Percentiles rank a stretch among this genome's conserved stretches.
phyloP scores from a whole-genome alignment of 2,888 invertebrate species.

The Ochlodes sylvanus region DNA sequence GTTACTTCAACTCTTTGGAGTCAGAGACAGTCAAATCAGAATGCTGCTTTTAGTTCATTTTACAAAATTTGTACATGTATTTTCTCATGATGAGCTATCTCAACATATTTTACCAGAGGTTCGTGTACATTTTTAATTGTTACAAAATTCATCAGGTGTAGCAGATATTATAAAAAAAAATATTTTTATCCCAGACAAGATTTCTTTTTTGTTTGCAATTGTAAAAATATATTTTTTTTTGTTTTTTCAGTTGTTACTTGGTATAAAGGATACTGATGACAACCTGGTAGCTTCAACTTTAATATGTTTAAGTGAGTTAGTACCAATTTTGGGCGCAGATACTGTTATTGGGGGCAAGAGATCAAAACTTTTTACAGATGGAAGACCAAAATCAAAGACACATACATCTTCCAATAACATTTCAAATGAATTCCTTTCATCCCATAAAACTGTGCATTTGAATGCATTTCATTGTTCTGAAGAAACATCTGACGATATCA shows the following conservation, averaged over 20 bases:
- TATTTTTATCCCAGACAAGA: too few species aligned
- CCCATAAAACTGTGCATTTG: constrained; percentile 62
- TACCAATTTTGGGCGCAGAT: constrained; percentile 93
- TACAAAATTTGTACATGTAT: constrained; percentile 89
- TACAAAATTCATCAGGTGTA: too few species aligned
- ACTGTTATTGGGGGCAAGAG: constrained; percentile 94
- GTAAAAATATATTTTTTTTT: constrained; percentile 34
- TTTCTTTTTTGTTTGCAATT: not conserved
- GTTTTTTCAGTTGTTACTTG: constrained; percentile 88
- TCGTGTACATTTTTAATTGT: constrained; percentile 37
- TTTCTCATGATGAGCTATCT: constrained; percentile 91
- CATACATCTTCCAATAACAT: constrained; percentile 43
- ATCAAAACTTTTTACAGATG: constrained; percentile 93
- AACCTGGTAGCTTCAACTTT: constrained; percentile 92
- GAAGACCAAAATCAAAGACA: constrained; percentile 87
- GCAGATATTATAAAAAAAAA: too few species aligned
- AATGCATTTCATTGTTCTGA: constrained; percentile 69
- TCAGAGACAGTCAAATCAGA: constrained; percentile 92
- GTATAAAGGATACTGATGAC: constrained; percentile 95
- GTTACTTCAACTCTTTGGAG: constrained; percentile 92
- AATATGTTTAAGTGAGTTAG: constrained; percentile 92
- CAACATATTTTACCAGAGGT: constrained; percentile 94
- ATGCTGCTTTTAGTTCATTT: constrained; percentile 92
- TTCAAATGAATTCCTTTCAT: constrained; percentile 41
- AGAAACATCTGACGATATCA: constrained; percentile 55